Evolutionary conservation across 2,888 invertebrate species (phyloP), one percentile per base, ranked within the genome.

Genomic region (Athripsodes cinereus): DNA sequence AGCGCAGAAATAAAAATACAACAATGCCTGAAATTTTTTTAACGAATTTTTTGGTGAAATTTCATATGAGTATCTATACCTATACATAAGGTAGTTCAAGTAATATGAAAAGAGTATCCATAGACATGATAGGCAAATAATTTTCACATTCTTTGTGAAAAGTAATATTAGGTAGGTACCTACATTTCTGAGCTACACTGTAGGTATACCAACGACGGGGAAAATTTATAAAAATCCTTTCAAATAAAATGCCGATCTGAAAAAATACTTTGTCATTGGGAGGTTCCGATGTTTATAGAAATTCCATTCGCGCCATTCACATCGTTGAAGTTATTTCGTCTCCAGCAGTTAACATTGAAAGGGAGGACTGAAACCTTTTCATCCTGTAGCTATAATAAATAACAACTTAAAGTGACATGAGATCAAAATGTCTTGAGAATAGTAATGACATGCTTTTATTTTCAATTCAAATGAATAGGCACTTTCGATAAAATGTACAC

Each of bases 281-380:
- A 26, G 22, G 47, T 46, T 56, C 19, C 35, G 16, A 34, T 46
- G 48, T 52, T 62, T 60, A 62, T 60, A 59, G 60, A 62, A 62
- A 60, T 60, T 62, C 53, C 62, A 55, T 60, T 57, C 62, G 58
- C 60, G 51, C 58, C 58, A 52, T 60, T 60, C 58, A 60, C 55
- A 55, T 55, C 48, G 57, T 58, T 58, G 60, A 54, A 54, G 49
- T 57, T 47, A 62, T 62, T 60, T 60, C 58, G 31, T 49, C 57
- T 55, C 40, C 13, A 34, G 52, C 40, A 54, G 51, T 51, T 35
- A 52, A 60, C 57, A 57, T 22, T 35, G 50, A 60, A 58, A 46
- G 55, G 58, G 58, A 58, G 60, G 52, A 22, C 26, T 59, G 20
- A 16, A 55, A 35, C 21, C 22, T n/a, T 26, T 54, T 47, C 22